These are phyloP conservation scores for Ips nitidus DNA, from an alignment of 1,140 invertebrate genomes.

Conservation along the genomic window DNA sequence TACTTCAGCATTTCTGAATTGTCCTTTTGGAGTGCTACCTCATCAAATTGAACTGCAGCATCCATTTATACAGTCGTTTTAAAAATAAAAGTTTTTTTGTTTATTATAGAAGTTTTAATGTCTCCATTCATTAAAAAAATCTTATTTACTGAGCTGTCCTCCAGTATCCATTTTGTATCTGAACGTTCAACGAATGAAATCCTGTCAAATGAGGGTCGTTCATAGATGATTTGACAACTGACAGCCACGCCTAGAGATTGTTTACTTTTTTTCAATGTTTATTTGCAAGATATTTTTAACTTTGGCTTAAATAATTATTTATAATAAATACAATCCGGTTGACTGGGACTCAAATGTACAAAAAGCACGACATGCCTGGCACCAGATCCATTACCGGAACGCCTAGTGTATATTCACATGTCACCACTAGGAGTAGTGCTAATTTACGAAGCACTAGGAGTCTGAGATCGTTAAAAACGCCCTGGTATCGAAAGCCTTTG, in stretches of 20 bases:
- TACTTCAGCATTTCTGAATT: constrained; percentile 34
- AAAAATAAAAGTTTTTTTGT: neutral
- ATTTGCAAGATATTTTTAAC: too few species aligned
- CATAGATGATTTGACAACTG: too few species aligned
- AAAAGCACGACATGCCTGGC: constrained; percentile 55
- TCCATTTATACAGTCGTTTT: constrained; percentile 54
- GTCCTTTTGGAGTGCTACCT: constrained; percentile 37
- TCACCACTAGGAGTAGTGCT: constrained; percentile 73
- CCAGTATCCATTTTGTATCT: too few species aligned
- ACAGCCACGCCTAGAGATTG: too few species aligned
- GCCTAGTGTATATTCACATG: constrained; percentile 83
- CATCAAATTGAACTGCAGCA: constrained; percentile 35
- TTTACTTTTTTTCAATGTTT: too few species aligned
- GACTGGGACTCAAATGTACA: constrained; percentile 25
- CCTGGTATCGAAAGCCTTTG: constrained; percentile 82
- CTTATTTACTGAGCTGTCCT: too few species aligned
- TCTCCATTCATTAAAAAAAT: too few species aligned
- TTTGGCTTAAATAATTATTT: too few species aligned
- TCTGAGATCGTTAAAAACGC: constrained; percentile 71
- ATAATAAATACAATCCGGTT: too few species aligned
- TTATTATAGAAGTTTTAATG: neutral
- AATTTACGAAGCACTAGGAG: constrained; percentile 79
- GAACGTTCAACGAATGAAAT: too few species aligned
- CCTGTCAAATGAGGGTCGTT: too few species aligned
- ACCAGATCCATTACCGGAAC: constrained; percentile 74